Evolutionary conservation across 1,140 invertebrate genomes (phyloP).

Genomic region (Lepidotrigona ventralis): DNA sequence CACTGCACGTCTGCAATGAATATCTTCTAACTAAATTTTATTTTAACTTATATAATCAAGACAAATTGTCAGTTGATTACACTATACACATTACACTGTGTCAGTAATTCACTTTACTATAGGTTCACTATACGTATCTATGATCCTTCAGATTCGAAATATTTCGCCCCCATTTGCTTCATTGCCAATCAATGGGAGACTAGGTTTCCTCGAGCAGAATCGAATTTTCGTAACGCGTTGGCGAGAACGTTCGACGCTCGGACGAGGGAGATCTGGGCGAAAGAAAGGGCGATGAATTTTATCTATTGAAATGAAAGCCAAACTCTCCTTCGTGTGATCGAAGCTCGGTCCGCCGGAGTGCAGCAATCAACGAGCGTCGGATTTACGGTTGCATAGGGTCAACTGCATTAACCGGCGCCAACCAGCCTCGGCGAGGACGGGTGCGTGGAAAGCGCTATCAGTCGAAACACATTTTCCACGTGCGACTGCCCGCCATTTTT

Average conservation of each 20-base stretch:
- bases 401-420: constrained; percentile 59
- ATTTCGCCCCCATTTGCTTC: not conserved
- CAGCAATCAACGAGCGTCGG: constrained; percentile 41
- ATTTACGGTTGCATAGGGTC: constrained; percentile 61
- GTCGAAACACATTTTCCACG: constrained; percentile 67
- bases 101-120: no score
- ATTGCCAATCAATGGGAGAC: not conserved
- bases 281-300: not conserved
- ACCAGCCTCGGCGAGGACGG: constrained; percentile 18
- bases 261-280: not conserved
- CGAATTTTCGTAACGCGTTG: not conserved
- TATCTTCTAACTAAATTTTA: no score
- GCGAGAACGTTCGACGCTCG: not conserved
- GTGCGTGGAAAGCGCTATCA: constrained; percentile 58
- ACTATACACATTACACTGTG: no score
- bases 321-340: not conserved
- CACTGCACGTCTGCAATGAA: no score
- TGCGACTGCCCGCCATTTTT: constrained; percentile 67
- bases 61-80: no score
- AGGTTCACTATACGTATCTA: no score
- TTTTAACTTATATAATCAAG: no score
- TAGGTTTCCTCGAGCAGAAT: not conserved
- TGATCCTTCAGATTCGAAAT: not conserved
- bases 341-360: constrained; percentile 1
- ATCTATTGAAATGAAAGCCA: not conserved